These are phyloP conservation scores for Paralvinella palmiformis DNA, from an alignment of 1,140 invertebrate genomes.

Conservation along the genomic window DNA sequence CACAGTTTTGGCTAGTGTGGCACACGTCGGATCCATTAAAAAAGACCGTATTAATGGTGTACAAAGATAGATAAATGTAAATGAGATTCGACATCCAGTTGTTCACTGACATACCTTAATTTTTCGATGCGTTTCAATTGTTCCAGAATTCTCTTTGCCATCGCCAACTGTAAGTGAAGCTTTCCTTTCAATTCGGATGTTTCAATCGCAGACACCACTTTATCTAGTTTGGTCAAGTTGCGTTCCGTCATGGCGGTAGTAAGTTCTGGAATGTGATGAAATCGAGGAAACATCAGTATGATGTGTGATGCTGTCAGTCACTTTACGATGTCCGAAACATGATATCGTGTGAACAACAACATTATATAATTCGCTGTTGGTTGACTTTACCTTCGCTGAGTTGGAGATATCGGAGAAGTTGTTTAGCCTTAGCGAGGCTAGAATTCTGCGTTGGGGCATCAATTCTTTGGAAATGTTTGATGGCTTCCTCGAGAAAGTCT, in stretches of 20 bases:
- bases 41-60: neutral
- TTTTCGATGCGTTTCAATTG: slow-evolving; percentile 40
- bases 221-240: slow-evolving; percentile 27
- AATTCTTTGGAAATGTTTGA: neutral
- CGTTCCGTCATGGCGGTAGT: slow-evolving; percentile 32
- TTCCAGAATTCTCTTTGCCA: slow-evolving; percentile 33
- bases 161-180: slow-evolving; percentile 35
- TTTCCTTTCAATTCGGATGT: slow-evolving; percentile 32
- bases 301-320: too few relatives aligned
- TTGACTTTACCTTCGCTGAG: neutral
- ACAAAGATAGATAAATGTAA: neutral
- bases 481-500: neutral
- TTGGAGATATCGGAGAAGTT: neutral
- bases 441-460: neutral
- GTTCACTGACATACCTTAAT: neutral
- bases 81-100: neutral
- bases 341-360: neutral
- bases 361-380: neutral
- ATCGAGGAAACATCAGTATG: neutral
- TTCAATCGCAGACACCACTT: slow-evolving; percentile 31
- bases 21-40: neutral
- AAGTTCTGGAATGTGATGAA: slow-evolving; percentile 26
- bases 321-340: neutral
- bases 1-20: neutral
- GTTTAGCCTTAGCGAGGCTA: neutral